Percentiles rank a stretch among this genome's conserved stretches.
These are phyloP conservation scores for Sebastes miniatus DNA, from an alignment of 2,797 vertebrate genomes.

Conservation along the genomic window DNA sequence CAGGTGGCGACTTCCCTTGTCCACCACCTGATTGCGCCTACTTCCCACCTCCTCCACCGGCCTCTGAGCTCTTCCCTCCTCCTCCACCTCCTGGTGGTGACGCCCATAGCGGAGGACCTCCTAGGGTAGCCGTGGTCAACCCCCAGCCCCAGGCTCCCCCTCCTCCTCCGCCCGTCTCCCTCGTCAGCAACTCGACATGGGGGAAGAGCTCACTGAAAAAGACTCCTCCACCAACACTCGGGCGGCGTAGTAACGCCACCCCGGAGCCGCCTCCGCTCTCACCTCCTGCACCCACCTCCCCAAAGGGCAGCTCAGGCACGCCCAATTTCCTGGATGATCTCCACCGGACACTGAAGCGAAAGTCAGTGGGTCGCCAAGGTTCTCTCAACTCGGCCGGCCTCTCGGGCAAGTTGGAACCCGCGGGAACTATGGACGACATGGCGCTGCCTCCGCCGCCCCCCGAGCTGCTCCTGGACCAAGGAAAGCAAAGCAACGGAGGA, in stretches of 20 bases:
- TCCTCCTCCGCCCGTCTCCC: constrained; percentile 71
- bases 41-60: constrained; percentile 88
- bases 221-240: constrained; percentile 87
- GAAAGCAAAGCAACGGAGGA: constrained; percentile 80
- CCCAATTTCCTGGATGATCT: constrained; percentile 96
- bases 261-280: constrained; percentile 84
- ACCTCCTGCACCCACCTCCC: constrained; percentile 81
- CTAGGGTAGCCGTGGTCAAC: constrained; percentile 90
- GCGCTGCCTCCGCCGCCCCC: constrained; percentile 88
- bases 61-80: constrained; percentile 89
- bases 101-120: constrained; percentile 78
- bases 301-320: constrained; percentile 90
- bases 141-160: constrained; percentile 91
- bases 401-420: constrained; percentile 81
- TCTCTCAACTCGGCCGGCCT: constrained; percentile 83
- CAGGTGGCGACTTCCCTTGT: constrained; percentile 86
- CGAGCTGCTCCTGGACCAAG: constrained; percentile 89
- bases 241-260: constrained; percentile 86
- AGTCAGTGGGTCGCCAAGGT: constrained; percentile 92
- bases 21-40: constrained; percentile 86
- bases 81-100: constrained; percentile 87
- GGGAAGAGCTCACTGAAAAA: constrained; percentile 89
- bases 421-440: constrained; percentile 96
- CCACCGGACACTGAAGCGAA: constrained; percentile 93
- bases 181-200: constrained; percentile 85